phyloP scores from a whole-genome alignment of 2,797 vertebrate species.

The Tarsius wallacei region DNA sequence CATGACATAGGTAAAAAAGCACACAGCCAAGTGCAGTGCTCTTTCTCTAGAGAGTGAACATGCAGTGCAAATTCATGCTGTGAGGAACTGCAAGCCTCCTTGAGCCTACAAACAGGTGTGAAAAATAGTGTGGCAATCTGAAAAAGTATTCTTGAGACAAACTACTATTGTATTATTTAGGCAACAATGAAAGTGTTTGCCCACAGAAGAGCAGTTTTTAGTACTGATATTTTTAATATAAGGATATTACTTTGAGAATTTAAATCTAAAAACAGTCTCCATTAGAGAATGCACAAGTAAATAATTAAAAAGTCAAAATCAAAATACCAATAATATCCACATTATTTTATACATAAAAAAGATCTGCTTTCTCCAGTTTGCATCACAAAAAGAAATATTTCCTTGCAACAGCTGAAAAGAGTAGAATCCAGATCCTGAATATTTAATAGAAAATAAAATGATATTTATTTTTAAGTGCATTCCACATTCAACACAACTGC shows the following conservation, averaged over 20 bases:
- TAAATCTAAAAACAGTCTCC: conserved; percentile 56
- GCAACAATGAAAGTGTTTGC: conserved; percentile 86
- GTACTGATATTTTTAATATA: conserved; percentile 70
- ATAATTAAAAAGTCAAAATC: conserved; percentile 83
- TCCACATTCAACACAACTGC: conserved; percentile 91
- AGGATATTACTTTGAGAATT: background rate
- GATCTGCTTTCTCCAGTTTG: conserved; percentile 82
- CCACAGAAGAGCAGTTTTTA: conserved; percentile 76
- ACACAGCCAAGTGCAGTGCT: conserved; percentile 84
- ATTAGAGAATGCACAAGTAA: conserved; percentile 76
- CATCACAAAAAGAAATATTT: conserved; percentile 88
- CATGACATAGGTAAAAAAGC: conserved; percentile 89
- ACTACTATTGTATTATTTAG: conserved; percentile 81
- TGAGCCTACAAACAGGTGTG: conserved; percentile 88
- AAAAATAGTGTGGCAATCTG: conserved; percentile 86
- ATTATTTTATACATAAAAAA: conserved; percentile 64
- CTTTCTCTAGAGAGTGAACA: conserved; percentile 88
- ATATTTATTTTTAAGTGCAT: conserved; percentile 93
- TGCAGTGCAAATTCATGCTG: conserved; percentile 90
- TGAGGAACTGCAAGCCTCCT: conserved; percentile 87
- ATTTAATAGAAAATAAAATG: conserved; percentile 93
- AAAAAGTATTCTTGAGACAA: conserved; percentile 85
- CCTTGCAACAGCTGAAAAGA: conserved; percentile 87
- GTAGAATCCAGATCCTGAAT: conserved; percentile 90
- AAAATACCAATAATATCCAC: conserved; percentile 76